Conservation (phyloP, 2,113 vertebrate genomes). For the Brachionichthys hirsutus region DNA sequence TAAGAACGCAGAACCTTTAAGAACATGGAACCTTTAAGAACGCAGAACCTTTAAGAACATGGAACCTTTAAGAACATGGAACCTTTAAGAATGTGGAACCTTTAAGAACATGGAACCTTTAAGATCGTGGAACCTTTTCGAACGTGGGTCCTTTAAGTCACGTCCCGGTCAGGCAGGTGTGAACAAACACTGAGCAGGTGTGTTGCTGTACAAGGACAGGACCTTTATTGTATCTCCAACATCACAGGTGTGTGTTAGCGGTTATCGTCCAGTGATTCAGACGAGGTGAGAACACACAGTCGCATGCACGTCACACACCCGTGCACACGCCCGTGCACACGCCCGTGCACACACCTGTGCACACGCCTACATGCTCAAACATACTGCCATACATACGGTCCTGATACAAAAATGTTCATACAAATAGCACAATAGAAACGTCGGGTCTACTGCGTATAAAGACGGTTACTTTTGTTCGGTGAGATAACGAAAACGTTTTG, state of each 20-base stretch:
- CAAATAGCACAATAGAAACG: conserved; percentile 75
- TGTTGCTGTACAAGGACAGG: conserved; percentile 66
- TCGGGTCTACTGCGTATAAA: conserved; percentile 74
- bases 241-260: conserved; percentile 64
- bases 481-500: no score
- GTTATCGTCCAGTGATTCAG: conserved; percentile 62
- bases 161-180: no score
- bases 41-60: no score
- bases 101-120: no score
- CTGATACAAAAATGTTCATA: conserved; percentile 74
- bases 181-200: conserved; percentile 10
- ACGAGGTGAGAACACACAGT: conserved; percentile 64
- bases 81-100: no score
- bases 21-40: no score
- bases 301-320: conserved; percentile 60
- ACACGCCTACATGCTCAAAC: no score
- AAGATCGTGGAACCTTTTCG: no score
- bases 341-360: conserved; percentile 19
- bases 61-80: no score
- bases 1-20: no score
- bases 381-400: conserved; percentile 61
- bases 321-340: conserved; percentile 37
- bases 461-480: conserved; percentile 53
- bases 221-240: conserved; percentile 71
- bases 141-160: no score